These are phyloP conservation scores for Oryzias celebensis DNA, from an alignment of 2,113 vertebrate genomes.

Conservation along the genomic window DNA sequence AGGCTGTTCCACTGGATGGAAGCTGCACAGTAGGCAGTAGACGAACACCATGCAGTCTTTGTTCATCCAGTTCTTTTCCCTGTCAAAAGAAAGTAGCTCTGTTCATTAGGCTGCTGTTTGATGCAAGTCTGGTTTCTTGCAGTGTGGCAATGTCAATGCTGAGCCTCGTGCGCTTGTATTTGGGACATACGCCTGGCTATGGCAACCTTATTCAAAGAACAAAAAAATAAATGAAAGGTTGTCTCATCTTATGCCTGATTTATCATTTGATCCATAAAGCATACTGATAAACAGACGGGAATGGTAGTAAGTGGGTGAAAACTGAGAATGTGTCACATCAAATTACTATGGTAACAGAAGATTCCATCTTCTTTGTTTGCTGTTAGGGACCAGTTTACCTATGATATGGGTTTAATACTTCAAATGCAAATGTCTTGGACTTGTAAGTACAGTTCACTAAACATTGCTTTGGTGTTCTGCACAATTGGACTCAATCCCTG, in stretches of 20 bases:
- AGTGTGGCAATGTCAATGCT: no score
- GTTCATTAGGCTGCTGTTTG: no score
- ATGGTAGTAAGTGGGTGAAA: constrained; percentile 33
- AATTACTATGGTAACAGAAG: constrained; percentile 57
- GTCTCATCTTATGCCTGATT: constrained; percentile 22
- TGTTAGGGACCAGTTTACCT: constrained; percentile 12
- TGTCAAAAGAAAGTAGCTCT: no score
- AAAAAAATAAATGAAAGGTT: constrained; percentile 20
- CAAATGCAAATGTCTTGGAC: constrained; percentile 14
- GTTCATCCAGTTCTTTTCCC: no score
- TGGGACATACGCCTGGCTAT: no score
- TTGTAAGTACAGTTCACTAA: neutral
- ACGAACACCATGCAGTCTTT: no score
- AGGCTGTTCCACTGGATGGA: no score
- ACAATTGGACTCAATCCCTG: no score
- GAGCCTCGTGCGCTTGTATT: no score
- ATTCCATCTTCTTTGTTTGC: constrained; percentile 21
- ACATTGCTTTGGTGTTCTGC: neutral
- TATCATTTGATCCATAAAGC: constrained; percentile 48
- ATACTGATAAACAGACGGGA: constrained; percentile 59
- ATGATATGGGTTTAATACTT: neutral
- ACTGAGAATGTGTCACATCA: constrained; percentile 17
- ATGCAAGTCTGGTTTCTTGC: no score
- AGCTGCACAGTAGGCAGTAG: no score
- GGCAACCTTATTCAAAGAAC: constrained; percentile 17